Conservation (phyloP, 1,140 invertebrate species). For the Limonius californicus region DNA sequence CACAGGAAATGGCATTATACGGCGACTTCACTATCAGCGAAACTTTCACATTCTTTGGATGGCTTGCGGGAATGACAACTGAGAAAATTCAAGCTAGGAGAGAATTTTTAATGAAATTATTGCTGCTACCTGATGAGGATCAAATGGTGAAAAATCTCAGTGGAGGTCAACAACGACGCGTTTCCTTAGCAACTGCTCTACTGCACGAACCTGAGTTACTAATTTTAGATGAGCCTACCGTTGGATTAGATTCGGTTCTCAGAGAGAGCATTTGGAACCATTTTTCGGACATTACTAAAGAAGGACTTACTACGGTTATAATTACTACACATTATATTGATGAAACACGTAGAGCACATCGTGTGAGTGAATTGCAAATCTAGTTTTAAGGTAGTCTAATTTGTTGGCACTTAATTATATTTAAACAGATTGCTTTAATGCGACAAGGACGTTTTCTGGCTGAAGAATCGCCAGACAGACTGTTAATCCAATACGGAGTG, state of each 20-base stretch:
- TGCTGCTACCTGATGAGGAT: background rate
- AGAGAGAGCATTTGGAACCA: constrained; percentile 87
- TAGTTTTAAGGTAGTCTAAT: background rate
- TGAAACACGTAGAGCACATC: constrained; percentile 80
- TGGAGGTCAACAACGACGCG: constrained; percentile 84
- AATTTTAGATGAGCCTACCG: constrained; percentile 90
- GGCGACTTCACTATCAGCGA: background rate
- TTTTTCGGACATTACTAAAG: constrained; percentile 68
- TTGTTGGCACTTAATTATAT: too few species aligned
- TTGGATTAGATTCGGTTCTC: constrained; percentile 85
- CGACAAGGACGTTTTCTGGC: constrained; percentile 85
- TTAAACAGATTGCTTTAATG: constrained; percentile 95
- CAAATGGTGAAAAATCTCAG: constrained; percentile 53
- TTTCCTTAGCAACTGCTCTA: constrained; percentile 82
- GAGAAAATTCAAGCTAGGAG: background rate
- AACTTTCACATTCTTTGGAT: background rate
- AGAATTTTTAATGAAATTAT: background rate
- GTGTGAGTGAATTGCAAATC: constrained; percentile 52
- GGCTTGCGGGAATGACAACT: background rate
- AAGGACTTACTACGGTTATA: constrained; percentile 67
- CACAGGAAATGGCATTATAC: background rate
- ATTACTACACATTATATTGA: constrained; percentile 96
- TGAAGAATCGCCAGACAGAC: constrained; percentile 78
- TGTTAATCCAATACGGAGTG: constrained; percentile 72
- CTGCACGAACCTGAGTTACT: constrained; percentile 84